These are phyloP conservation scores for Scaptomyza graminum DNA, from an alignment of 1,140 invertebrate genomes.

Conservation along the genomic window DNA sequence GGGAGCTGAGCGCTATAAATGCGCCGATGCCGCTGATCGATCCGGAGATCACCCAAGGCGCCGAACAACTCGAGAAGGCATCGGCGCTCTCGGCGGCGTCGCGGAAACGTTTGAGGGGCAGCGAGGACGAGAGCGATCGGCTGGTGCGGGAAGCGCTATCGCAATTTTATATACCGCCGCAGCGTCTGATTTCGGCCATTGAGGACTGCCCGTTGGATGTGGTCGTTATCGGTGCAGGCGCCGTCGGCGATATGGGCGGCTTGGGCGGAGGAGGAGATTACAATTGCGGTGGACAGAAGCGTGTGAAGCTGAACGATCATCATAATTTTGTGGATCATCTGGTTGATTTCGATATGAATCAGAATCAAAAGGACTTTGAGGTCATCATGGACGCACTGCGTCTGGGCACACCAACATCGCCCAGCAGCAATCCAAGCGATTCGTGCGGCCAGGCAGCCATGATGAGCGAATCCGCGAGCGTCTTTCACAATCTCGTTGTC, in stretches of 20 bases:
- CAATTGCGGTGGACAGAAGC: background rate
- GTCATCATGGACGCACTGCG: conserved; percentile 84
- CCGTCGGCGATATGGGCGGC: conserved; percentile 14
- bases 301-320: conserved; percentile 22
- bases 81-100: conserved; percentile 64
- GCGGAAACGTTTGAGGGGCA: conserved; percentile 82
- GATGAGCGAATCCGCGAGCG: conserved; percentile 88
- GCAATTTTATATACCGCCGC: conserved; percentile 90
- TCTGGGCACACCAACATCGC: conserved; percentile 82
- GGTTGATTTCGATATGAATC: conserved; percentile 83
- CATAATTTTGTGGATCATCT: conserved; percentile 71
- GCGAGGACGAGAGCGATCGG: conserved; percentile 86
- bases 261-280: too few relatives aligned
- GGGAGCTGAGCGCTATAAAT: conserved; percentile 82
- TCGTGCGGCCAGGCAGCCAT: conserved; percentile 88
- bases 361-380: conserved; percentile 84
- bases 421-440: conserved; percentile 83
- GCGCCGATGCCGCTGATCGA: conserved; percentile 81
- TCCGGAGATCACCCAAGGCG: conserved; percentile 80
- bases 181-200: conserved; percentile 88
- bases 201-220: conserved; percentile 85
- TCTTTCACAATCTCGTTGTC: conserved; percentile 88
- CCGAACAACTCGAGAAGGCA: conserved; percentile 81
- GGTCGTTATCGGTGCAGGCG: conserved; percentile 57
- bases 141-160: conserved; percentile 87